phyloP scores from a whole-genome alignment of 2,797 vertebrate genomes.

The Crenichthys baileyi region DNA sequence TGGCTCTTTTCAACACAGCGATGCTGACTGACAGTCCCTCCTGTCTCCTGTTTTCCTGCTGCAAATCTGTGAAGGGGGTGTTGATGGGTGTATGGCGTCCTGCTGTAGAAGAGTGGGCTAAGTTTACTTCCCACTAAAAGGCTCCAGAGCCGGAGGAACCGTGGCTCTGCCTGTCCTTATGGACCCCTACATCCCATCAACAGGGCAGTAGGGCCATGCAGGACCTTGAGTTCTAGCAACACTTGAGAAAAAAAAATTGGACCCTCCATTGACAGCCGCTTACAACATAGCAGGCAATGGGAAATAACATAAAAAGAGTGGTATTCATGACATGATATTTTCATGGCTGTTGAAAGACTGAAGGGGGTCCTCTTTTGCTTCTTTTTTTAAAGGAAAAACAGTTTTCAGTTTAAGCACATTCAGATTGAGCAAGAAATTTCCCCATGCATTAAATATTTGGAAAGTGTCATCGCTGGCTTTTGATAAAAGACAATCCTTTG shows the following conservation, averaged over 20 bases:
- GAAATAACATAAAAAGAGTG: conserved; percentile 72
- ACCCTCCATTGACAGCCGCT: conserved; percentile 72
- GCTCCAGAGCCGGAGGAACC: conserved; percentile 43
- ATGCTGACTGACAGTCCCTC: conserved; percentile 61
- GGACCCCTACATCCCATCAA: conserved; percentile 29
- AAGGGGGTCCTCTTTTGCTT: conserved; percentile 14
- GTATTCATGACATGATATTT: conserved; percentile 73
- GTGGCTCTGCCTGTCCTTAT: conserved; percentile 37
- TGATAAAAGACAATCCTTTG: conserved; percentile 66
- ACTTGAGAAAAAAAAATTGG: conserved; percentile 77
- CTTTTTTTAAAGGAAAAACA: conserved; percentile 35
- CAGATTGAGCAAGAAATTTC: conserved; percentile 61
- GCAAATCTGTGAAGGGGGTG: conserved; percentile 77
- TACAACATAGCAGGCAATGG: conserved; percentile 60
- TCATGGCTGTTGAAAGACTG: conserved; percentile 51
- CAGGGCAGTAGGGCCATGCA: conserved; percentile 47
- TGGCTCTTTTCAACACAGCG: conserved; percentile 26
- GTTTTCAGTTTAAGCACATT: conserved; percentile 53
- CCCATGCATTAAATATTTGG: conserved; percentile 64
- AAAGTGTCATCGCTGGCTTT: conserved; percentile 64
- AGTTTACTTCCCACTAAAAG: conserved; percentile 76
- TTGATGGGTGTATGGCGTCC: conserved; percentile 72
- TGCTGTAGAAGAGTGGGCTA: conserved; percentile 62
- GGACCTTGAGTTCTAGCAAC: conserved; percentile 56
- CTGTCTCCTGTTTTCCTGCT: conserved; percentile 56